These are phyloP conservation scores for Micrastur ruficollis DNA, from an alignment of 2,797 vertebrate genomes.

Conservation along the genomic window DNA sequence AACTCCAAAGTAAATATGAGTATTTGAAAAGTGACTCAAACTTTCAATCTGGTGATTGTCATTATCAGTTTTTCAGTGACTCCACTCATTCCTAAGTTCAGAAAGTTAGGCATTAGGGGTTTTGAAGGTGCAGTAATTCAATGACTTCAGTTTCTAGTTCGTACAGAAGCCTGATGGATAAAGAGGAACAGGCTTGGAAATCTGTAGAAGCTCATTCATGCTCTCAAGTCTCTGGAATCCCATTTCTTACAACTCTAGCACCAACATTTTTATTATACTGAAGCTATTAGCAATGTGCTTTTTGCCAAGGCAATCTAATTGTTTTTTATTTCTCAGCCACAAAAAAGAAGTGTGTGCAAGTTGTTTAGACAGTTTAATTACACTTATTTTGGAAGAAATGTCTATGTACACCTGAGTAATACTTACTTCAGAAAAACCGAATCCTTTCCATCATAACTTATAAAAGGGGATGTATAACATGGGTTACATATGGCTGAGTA, in stretches of 20 bases:
- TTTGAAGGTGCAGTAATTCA: neutral
- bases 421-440: neutral
- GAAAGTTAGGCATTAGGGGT: neutral
- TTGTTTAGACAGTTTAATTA: neutral
- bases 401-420: neutral
- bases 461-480: neutral
- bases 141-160: neutral
- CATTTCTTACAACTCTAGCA: neutral
- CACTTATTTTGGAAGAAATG: neutral
- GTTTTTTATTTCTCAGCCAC: conserved; percentile 11
- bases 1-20: neutral
- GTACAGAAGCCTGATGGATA: neutral
- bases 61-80: neutral
- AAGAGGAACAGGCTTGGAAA: neutral
- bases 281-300: neutral
- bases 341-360: neutral
- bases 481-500: neutral
- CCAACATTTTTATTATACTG: neutral
- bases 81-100: neutral
- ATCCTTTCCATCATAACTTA: neutral
- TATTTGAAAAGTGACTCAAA: neutral
- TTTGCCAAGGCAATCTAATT: neutral
- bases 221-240: neutral
- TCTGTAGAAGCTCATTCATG: neutral
- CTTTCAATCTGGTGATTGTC: neutral